Conservation (phyloP, 2,797 vertebrate species). For the Threskiornis aethiopicus region DNA sequence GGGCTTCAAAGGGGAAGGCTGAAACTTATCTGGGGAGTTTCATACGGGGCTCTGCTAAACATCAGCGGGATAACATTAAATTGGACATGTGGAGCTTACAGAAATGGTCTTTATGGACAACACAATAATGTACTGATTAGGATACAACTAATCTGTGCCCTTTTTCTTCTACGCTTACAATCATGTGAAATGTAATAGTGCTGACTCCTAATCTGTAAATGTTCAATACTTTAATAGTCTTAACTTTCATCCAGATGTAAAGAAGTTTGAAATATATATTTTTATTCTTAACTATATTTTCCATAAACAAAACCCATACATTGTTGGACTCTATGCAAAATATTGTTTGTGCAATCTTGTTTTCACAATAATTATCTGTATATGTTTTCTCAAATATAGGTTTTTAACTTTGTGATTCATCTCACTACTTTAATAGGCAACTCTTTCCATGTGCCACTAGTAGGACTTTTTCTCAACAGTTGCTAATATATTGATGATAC, state of each 20-base stretch:
- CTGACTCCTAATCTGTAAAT: background rate
- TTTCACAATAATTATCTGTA: background rate
- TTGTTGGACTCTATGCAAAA: background rate
- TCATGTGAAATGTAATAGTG: background rate
- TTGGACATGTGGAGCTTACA: background rate
- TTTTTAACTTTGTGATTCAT: background rate
- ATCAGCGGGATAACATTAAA: background rate
- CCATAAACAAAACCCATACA: background rate
- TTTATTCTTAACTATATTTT: background rate
- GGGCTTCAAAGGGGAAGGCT: background rate
- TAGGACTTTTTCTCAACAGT: background rate
- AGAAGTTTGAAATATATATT: background rate
- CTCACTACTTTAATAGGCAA: background rate
- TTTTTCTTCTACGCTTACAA: background rate
- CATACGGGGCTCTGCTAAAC: background rate
- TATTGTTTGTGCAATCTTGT: background rate
- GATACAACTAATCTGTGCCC: background rate
- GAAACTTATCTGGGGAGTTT: background rate
- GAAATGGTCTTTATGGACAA: background rate
- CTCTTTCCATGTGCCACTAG: background rate
- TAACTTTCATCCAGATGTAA: background rate
- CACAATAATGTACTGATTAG: background rate
- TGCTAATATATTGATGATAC: background rate
- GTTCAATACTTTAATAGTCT: background rate
- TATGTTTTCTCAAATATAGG: background rate